A percentile compares a stretch with the other conserved stretches of the same genome.
Evolutionary conservation across 2,797 vertebrate genomes (phyloP).

Genomic region (Notolepis coatsorum): DNA sequence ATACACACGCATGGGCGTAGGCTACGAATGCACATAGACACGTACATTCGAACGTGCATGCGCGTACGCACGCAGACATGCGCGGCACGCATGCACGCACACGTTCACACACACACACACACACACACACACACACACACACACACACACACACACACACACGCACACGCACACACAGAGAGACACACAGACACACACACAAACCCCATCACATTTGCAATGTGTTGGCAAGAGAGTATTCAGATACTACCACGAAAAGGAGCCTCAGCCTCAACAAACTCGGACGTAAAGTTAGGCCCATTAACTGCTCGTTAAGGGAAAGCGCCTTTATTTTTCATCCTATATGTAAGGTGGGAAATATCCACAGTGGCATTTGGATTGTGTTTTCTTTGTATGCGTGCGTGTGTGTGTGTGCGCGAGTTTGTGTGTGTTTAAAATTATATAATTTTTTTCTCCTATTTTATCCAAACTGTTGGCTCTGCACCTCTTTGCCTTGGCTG

Average conservation of each 20-base stretch:
- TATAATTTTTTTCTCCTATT: slow-evolving; percentile 52
- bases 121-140: background rate
- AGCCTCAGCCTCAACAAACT: background rate
- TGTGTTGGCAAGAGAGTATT: slow-evolving; percentile 7
- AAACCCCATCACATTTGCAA: background rate
- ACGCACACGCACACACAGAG: slow-evolving; percentile 8
- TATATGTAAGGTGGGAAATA: slow-evolving; percentile 52
- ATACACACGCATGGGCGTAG: background rate
- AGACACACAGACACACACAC: background rate
- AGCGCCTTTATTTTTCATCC: slow-evolving; percentile 9
- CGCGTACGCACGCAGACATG: background rate
- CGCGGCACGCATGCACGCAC: background rate
- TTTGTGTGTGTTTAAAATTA: slow-evolving; percentile 61
- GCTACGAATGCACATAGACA: background rate
- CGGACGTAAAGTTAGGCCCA: background rate
- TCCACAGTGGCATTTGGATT: slow-evolving; percentile 45
- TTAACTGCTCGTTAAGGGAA: slow-evolving; percentile 13
- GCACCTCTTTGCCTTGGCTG: slow-evolving; percentile 70
- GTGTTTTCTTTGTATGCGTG: slow-evolving; percentile 35
- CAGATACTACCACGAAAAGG: background rate
- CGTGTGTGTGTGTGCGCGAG: no score
- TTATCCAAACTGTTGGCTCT: slow-evolving; percentile 65
- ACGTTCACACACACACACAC: slow-evolving; percentile 14
- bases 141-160: slow-evolving; percentile 15
- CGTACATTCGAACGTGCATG: background rate